Base-by-base conservation (phyloP, 2,797 vertebrate genomes). In the Sarcophilus harrisii region DNA sequence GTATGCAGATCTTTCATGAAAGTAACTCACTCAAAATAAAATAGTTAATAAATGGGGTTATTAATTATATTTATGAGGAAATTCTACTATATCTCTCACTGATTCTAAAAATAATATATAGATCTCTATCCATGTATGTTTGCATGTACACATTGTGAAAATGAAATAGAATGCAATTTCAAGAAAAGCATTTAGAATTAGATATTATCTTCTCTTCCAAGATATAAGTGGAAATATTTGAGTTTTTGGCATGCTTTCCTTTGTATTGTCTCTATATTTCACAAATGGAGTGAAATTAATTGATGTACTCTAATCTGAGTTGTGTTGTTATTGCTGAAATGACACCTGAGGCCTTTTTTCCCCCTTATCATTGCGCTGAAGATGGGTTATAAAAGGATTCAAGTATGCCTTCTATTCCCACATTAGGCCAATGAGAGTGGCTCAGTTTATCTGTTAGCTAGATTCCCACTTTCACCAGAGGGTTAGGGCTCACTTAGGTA, bases 401-500 rank as follows among this genome's bases (percentile, higher is more conserved):
- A 87, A 27, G 38, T 87, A 21, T 27, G 3, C 24, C 45, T 87
- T 27, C 38, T 45, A 49, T 3, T 87, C 38, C 73, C 9, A 87
- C 6, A 27, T 8, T 49, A 49, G 38, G 9, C 73, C 38, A 11
- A 21, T 45, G 73, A 49, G 21, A 8, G 24, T 87, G 38, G 24
- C 21, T 87, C 27, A 87, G 90, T 62, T 5, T 11, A 94, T 58
- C 8, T 90, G 10, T 59, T 58, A 90, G 92, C 60, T 94, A 87
- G 58, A 54, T 66, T 90, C 2, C 11, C 38, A 27, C 21, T 58
- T n/a, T 16, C 52, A 92, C 52, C 4, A 14, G 62, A 62, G 30
- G 12, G 38, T 38, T 94, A 92, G 59, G 55, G 91, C 55, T 94
- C 16, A 81, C 18, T 57, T 94, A 58, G 18, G 58, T 58, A 96